Conservation (phyloP, 2,113 vertebrate genomes). For the Anolis carolinensis region DNA sequence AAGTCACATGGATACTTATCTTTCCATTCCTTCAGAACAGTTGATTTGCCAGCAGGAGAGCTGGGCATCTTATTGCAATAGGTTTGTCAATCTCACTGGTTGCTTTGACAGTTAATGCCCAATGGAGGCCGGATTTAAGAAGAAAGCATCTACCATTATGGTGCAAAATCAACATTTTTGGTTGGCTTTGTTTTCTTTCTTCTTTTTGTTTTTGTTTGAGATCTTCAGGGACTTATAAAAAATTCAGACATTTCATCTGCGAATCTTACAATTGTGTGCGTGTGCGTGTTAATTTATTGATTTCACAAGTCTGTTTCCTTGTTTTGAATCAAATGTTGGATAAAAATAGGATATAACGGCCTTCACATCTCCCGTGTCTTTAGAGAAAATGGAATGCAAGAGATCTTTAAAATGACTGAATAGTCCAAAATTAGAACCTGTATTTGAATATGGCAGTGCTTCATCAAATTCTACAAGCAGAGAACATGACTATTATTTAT, state of each 20-base stretch:
- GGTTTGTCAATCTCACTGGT: background rate
- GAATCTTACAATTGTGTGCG: slow-evolving; percentile 49
- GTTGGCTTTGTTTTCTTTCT: slow-evolving; percentile 14
- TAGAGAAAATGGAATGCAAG: slow-evolving; percentile 61
- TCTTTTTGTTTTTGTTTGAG: slow-evolving; percentile 28
- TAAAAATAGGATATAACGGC: slow-evolving; percentile 3
- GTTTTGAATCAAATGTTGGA: slow-evolving; percentile 48
- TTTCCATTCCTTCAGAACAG: background rate
- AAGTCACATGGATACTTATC: background rate
- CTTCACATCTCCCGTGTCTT: slow-evolving; percentile 29
- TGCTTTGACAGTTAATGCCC: background rate
- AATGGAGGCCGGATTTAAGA: background rate
- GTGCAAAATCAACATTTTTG: background rate
- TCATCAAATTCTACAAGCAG: background rate
- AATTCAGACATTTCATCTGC: slow-evolving; percentile 24
- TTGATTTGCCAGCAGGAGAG: background rate
- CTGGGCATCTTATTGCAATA: slow-evolving; percentile 2
- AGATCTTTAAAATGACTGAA: slow-evolving; percentile 58
- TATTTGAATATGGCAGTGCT: accelerated
- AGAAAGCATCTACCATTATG: background rate
- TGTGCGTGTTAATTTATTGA: slow-evolving; percentile 57
- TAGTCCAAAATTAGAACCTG: slow-evolving; percentile 25
- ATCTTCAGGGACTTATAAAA: slow-evolving; percentile 61
- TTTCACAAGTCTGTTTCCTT: slow-evolving; percentile 55
- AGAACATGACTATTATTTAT: background rate